Base-by-base conservation (phyloP, 1,140 invertebrate genomes). In the Ceratina japonica region DNA sequence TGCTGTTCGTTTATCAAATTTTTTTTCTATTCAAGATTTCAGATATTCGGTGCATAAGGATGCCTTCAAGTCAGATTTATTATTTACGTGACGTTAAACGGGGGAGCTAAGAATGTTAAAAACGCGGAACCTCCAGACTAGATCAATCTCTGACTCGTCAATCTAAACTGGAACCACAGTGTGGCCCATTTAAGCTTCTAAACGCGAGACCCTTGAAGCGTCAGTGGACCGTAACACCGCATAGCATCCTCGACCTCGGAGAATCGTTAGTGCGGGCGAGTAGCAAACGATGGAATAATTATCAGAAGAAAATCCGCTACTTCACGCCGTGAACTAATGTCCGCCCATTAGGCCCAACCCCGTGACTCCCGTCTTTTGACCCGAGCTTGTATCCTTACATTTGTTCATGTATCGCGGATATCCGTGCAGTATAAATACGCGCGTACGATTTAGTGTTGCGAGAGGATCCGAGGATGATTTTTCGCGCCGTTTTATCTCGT, bases 211-310 rank as follows among this genome's bases (percentile, higher is more conserved):
- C 37, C 37, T 44, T 44, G 2, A 44, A 44, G 37, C 37, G 37
- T 44, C 37, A 44, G 37, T 62, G 15, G 49, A 49, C 24, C 16
- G 22, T 65, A n/a, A 20, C 61, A 31, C n/a, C 15, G 31, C 62
- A 66, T 65, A 65, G 54, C 63, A 56, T 27, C 62, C 16, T 20
- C 52, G 73, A 75, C 62, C 73, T 58, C 58, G 24, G 73, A 27
- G 44, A 61, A 52, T 51, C 59, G 63, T n/a, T 61, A 22, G 18
- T n/a, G 56, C 12, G 44, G 16, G 37, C 56, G 16, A 63, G 49
- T 13, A 73, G 62, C 54, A 56, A 37, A 56, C 62, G 62, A 31
- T 58, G 27, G 63, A 75, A 75, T 75, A 66, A 75, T 70, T 76
- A 62, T 76, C 68, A 61, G 54, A n/a, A 61, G 65, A 52, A 70